These are phyloP conservation scores for Coenonympha arcania DNA, from an alignment of 2,888 invertebrate genomes.

Conservation along the genomic window DNA sequence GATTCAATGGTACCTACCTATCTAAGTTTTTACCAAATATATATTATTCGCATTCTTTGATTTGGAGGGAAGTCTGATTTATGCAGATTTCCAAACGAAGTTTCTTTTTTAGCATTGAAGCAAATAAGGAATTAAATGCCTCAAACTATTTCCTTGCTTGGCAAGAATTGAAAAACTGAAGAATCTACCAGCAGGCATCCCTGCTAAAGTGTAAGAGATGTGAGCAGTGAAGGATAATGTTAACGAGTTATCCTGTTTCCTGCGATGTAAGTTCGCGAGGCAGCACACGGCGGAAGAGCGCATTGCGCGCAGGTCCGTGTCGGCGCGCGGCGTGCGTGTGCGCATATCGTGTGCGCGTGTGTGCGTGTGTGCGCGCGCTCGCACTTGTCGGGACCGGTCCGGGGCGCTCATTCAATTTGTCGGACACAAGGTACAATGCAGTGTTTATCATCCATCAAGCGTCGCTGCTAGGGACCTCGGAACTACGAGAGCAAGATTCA, in stretches of 20 bases:
- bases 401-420: conserved; percentile 50
- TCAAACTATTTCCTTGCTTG: too few species aligned
- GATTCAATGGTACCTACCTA: too few species aligned
- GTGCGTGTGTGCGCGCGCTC: conserved; percentile 25
- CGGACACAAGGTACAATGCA: conserved; percentile 37
- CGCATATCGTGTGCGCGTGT: conserved; percentile 27
- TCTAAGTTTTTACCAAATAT: too few species aligned
- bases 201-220: too few species aligned
- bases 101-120: too few species aligned
- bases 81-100: too few species aligned
- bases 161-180: too few species aligned
- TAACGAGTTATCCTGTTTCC: conserved; percentile 2
- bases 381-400: conserved; percentile 35
- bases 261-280: conserved; percentile 6
- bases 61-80: too few species aligned
- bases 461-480: conserved; percentile 16
- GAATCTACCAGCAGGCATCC: too few species aligned
- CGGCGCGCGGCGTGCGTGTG: conserved; percentile 25
- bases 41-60: too few species aligned
- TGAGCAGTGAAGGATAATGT: not conserved
- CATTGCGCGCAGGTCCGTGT: conserved; percentile 5
- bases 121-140: too few species aligned
- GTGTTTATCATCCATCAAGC: conserved; percentile 38
- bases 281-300: not conserved
- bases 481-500: not conserved